Evolutionary conservation across 2,113 vertebrate genomes (phyloP).

Genomic region (Rostratula benghalensis): DNA sequence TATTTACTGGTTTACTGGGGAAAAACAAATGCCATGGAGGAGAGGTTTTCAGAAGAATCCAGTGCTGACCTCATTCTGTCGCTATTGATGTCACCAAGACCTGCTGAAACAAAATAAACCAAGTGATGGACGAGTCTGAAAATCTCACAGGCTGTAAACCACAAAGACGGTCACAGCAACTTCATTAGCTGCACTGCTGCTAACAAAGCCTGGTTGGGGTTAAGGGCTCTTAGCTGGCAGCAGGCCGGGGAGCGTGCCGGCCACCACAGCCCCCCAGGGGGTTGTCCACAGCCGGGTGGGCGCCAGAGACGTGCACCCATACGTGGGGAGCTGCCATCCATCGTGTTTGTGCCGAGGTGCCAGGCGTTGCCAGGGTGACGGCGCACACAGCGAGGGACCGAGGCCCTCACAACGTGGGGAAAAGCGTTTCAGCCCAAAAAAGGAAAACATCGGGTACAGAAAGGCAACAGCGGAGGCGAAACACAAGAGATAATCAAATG

Average conservation of each 20-base stretch:
- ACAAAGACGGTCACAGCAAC: background rate
- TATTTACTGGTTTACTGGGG: slow-evolving; percentile 30
- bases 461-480: background rate
- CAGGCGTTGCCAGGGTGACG: slow-evolving; percentile 69
- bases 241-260: background rate
- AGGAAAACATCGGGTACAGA: background rate
- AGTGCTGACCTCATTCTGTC: slow-evolving; percentile 47
- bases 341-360: slow-evolving; percentile 17
- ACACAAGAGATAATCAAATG: slow-evolving; percentile 30
- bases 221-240: slow-evolving; percentile 10
- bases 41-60: slow-evolving; percentile 38
- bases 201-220: background rate
- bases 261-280: background rate
- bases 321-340: background rate
- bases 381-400: slow-evolving; percentile 1
- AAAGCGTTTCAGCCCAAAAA: slow-evolving; percentile 55
- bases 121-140: slow-evolving; percentile 33
- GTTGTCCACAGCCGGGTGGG: background rate
- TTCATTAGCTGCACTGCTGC: background rate
- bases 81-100: slow-evolving; percentile 28
- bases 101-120: slow-evolving; percentile 22
- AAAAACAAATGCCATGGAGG: slow-evolving; percentile 29
- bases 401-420: background rate
- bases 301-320: background rate
- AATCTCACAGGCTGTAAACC: slow-evolving; percentile 14